These are phyloP conservation scores for Mythimna ferrago DNA, from an alignment of 2,888 invertebrate genomes.

Conservation along the genomic window DNA sequence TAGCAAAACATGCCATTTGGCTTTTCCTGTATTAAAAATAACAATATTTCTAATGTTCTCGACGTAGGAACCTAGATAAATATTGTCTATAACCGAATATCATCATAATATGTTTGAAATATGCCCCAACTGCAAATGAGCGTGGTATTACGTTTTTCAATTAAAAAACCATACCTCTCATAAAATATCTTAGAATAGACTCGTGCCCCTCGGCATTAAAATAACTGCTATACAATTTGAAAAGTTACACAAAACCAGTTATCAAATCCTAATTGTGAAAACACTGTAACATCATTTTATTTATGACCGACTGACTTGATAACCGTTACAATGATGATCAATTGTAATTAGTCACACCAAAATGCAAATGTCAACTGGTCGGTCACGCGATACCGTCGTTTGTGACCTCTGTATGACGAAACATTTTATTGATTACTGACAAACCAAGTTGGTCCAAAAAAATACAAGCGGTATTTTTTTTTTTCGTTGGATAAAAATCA, in stretches of 20 bases:
- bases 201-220: conserved; percentile 21
- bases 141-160: no score
- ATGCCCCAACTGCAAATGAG: no score
- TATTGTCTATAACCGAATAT: no score
- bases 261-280: conserved; percentile 35
- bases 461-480: no score
- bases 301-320: conserved; percentile 48
- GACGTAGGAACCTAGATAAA: no score
- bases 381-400: conserved; percentile 72
- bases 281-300: conserved; percentile 34
- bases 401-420: conserved; percentile 55
- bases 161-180: no score
- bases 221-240: conserved; percentile 24
- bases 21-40: no score
- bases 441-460: conserved; percentile 47
- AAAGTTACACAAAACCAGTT: conserved; percentile 14
- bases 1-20: no score
- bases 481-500: no score
- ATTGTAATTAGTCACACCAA: conserved; percentile 75
- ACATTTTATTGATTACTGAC: conserved; percentile 66
- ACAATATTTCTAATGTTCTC: no score
- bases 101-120: no score
- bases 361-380: conserved; percentile 78
- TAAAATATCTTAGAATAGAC: no score
- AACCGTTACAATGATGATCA: conserved; percentile 71